phyloP scores from a whole-genome alignment of 2,888 invertebrate species.

The Sycophila texana region DNA sequence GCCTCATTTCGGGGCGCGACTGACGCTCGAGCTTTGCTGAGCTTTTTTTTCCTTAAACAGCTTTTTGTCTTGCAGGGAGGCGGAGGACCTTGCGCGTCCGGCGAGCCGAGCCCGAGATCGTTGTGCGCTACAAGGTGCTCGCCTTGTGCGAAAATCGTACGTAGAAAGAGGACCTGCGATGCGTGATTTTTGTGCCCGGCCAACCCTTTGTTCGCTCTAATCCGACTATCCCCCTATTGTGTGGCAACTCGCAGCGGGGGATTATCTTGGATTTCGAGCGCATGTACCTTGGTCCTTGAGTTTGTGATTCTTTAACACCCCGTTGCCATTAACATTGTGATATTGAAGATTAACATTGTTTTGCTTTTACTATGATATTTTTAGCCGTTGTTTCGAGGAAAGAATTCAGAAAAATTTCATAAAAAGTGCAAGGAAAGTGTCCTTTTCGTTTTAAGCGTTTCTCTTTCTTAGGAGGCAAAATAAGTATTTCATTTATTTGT shows the following conservation, averaged over 20 bases:
- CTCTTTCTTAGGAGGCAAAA: not conserved
- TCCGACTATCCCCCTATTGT: not conserved
- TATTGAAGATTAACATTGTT: no score
- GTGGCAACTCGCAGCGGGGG: not conserved
- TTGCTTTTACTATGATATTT: no score
- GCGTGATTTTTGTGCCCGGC: slow-evolving; percentile 5
- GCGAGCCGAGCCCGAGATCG: no score
- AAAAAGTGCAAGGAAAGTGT: not conserved
- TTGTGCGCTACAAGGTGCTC: slow-evolving; percentile 15
- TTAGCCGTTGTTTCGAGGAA: no score
- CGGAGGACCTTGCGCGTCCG: not conserved
- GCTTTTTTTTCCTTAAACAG: slow-evolving; percentile 14
- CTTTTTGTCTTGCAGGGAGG: slow-evolving; percentile 37
- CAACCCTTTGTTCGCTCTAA: not conserved
- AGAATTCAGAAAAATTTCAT: no score
- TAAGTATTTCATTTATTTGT: no score
- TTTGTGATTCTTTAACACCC: not conserved
- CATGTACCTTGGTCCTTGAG: not conserved
- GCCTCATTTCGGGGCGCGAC: no score
- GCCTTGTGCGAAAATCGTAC: slow-evolving; percentile 30
- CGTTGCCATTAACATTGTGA: no score
- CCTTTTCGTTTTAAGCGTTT: not conserved
- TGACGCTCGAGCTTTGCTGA: no score
- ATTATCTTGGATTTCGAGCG: slow-evolving; percentile 12
- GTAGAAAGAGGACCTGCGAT: slow-evolving; percentile 26